Conservation (phyloP, 2,888 invertebrate genomes). For the Epinotia brunnichana region DNA sequence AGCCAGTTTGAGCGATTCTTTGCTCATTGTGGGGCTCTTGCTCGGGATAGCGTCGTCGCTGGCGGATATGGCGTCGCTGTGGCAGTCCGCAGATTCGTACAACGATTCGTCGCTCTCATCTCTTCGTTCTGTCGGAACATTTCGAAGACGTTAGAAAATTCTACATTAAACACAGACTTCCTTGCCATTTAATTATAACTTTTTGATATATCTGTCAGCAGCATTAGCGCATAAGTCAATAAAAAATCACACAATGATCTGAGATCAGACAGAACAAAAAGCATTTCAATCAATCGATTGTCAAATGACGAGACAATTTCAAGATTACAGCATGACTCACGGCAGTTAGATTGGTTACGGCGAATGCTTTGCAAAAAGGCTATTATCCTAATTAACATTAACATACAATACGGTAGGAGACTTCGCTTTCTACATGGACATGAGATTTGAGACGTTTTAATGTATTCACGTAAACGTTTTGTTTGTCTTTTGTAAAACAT, state of each 20-base stretch:
- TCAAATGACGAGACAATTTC: constrained; percentile 46
- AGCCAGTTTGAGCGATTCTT: constrained; percentile 77
- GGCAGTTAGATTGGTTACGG: constrained; percentile 40
- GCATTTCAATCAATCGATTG: constrained; percentile 53
- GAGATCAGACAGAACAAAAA: constrained; percentile 49
- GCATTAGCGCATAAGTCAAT: constrained; percentile 26
- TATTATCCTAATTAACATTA: constrained; percentile 54
- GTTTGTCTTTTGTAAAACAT: constrained; percentile 35
- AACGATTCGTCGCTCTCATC: constrained; percentile 80
- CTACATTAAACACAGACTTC: constrained; percentile 46
- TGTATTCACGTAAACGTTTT: constrained; percentile 42
- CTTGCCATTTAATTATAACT: constrained; percentile 55
- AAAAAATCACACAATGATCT: constrained; percentile 57
- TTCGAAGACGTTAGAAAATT: constrained; percentile 46
- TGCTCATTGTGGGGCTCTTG: constrained; percentile 76
- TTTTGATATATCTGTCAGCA: constrained; percentile 5
- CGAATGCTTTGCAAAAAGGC: constrained; percentile 40
- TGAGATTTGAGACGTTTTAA: constrained; percentile 27
- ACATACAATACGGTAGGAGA: constrained; percentile 55
- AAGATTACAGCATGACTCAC: constrained; percentile 52
- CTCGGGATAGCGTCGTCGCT: constrained; percentile 75
- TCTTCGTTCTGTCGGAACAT: constrained; percentile 70
- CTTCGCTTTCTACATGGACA: constrained; percentile 52
- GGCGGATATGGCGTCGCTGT: constrained; percentile 76
- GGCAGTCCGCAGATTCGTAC: constrained; percentile 79